Conservation (phyloP, 2,888 invertebrate genomes). For the Iphiclides podalirius region DNA sequence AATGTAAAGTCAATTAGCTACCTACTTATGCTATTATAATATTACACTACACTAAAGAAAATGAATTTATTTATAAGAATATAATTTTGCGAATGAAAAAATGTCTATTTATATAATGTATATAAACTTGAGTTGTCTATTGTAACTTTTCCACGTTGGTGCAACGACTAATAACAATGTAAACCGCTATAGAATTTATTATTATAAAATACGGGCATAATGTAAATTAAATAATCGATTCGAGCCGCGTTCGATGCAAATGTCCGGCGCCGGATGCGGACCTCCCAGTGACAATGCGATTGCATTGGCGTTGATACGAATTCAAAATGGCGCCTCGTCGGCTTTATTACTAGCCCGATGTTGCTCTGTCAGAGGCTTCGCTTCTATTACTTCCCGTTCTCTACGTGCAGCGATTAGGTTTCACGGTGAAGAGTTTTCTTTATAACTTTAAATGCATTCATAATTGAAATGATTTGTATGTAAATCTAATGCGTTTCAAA, state of each 20-base stretch:
- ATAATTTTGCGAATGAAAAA: too few species aligned
- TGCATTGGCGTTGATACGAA: slow-evolving; percentile 63
- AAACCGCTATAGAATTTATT: slow-evolving; percentile 13
- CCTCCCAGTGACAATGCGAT: slow-evolving; percentile 67
- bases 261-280: slow-evolving; percentile 76
- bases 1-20: too few species aligned
- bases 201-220: slow-evolving; percentile 12
- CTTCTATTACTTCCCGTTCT: slow-evolving; percentile 49
- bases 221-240: slow-evolving; percentile 58
- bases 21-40: too few species aligned
- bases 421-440: slow-evolving; percentile 16
- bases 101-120: too few species aligned
- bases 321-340: slow-evolving; percentile 73
- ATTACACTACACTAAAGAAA: too few species aligned
- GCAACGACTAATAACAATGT: slow-evolving; percentile 6
- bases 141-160: slow-evolving; percentile 1
- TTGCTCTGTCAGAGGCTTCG: slow-evolving; percentile 43
- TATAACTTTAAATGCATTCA: too few species aligned
- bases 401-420: slow-evolving; percentile 62
- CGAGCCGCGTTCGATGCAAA: slow-evolving; percentile 71
- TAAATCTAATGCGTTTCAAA: too few species aligned
- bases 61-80: too few species aligned
- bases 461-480: too few species aligned
- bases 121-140: too few species aligned
- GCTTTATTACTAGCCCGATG: slow-evolving; percentile 55